Percentiles rank a stretch among this genome's conserved stretches.
phyloP scores from a whole-genome alignment of 2,888 invertebrate species.

The Clunio marinus region DNA sequence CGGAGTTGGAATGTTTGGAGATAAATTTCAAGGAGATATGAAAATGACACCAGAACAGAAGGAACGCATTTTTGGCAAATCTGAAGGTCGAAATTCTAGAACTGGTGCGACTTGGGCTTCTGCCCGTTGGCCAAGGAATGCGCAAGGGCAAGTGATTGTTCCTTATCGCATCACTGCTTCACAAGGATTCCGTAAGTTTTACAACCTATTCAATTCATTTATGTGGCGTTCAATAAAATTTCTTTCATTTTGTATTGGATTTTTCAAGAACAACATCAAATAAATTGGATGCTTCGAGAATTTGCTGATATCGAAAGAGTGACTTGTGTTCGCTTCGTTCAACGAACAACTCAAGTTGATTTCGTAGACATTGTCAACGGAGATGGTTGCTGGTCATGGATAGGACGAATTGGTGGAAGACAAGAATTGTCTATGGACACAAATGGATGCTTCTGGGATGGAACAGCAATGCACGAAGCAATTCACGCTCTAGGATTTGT shows the following conservation, averaged over 20 bases:
- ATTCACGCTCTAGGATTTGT: not conserved
- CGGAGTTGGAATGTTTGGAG: too few species aligned
- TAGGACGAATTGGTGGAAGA: conserved; percentile 29
- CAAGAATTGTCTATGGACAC: conserved; percentile 14
- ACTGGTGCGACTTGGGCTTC: not conserved
- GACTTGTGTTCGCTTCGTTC: conserved; percentile 21
- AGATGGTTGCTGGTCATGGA: conserved; percentile 15
- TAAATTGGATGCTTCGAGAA: too few species aligned
- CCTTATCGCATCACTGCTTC: not conserved
- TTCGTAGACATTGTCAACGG: conserved; percentile 13
- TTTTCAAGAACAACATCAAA: too few species aligned
- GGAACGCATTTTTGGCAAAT: not conserved
- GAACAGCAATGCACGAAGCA: not conserved
- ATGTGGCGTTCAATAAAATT: too few species aligned
- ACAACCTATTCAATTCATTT: too few species aligned
- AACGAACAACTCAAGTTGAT: not conserved
- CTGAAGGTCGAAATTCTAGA: not conserved
- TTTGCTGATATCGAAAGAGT: not conserved
- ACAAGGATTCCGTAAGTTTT: too few species aligned
- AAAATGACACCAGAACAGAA: not conserved
- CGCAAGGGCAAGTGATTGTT: not conserved
- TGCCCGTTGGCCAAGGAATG: not conserved
- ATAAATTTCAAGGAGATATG: conserved; percentile 2
- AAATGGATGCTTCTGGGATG: not conserved
- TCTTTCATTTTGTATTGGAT: too few species aligned